Base-by-base conservation (phyloP, 1,140 invertebrate species). In the Amyelois transitella region DNA sequence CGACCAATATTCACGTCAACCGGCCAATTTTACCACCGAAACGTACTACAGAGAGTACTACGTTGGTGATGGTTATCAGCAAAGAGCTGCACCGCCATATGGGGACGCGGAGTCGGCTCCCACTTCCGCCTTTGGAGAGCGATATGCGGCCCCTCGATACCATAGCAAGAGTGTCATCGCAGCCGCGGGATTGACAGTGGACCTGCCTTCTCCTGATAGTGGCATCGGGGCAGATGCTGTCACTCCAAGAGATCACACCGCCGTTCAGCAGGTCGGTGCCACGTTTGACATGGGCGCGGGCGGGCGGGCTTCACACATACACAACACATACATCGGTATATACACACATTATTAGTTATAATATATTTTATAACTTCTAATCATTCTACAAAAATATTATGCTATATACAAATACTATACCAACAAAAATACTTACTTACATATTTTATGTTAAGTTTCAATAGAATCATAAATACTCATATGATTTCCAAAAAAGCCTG, bases 181-280 rank as follows among this genome's bases (percentile, higher is more conserved):
- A 7, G 92, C 92, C 25, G 93, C 94, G 68, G 95, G 94, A 3
- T 91, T 97, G 38, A 96, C 95, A 4, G 96, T 97, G 64, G 96
- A 98, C 88, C 90, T 98, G 64, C 96, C 96, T 0, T 97, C 96
- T 56, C 96, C 96, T 1, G 96, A 97, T 84, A 96, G 94, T 66
- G 96, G 96, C 17, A 97, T 97, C 69, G 96, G 96, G 20, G 94
- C 95, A 0, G 95, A 97, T 72, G 94, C 95, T 62, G 95, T 96
- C 73, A 97, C 96, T 22, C 96, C 96, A 38, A 89, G 95, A 78
- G 96, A 95, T 89, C 95, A 94, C 89, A 94, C 92, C 78, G 94
- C 93, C 86, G 93, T 95, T 75, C 96, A 96, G 89, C 96, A 96
- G 94, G 96, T 97, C 90, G 89, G 90, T 89, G 66, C 56, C 45